Conservation (phyloP, 2,113 vertebrate species). For the Cheirogaleus medius region DNA sequence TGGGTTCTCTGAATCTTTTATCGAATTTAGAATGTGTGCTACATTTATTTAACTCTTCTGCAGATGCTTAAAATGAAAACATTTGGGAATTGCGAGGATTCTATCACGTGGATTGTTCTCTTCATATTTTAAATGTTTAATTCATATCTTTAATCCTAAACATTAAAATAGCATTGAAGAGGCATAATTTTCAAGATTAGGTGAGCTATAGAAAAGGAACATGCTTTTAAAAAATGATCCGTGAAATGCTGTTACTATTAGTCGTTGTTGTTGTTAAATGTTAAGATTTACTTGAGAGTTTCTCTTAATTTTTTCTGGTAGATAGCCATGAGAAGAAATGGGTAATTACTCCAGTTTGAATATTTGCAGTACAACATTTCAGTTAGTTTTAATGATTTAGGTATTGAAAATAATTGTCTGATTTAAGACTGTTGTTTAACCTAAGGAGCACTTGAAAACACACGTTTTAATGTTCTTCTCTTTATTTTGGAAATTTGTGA, state of each 20-base stretch:
- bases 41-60: slow-evolving; percentile 64
- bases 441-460: slow-evolving; percentile 56
- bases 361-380: slow-evolving; percentile 47
- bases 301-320: slow-evolving; percentile 58
- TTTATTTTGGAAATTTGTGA: slow-evolving; percentile 67
- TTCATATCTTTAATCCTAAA: slow-evolving; percentile 61
- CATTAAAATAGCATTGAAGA: slow-evolving; percentile 53
- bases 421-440: slow-evolving; percentile 60
- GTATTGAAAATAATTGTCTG: slow-evolving; percentile 56
- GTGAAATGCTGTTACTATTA: slow-evolving; percentile 46
- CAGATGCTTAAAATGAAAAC: slow-evolving; percentile 68
- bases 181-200: slow-evolving; percentile 58
- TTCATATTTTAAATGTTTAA: slow-evolving; percentile 69
- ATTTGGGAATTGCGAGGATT: slow-evolving; percentile 52
- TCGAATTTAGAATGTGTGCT: slow-evolving; percentile 66
- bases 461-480: slow-evolving; percentile 51
- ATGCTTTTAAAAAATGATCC: slow-evolving; percentile 37
- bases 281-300: slow-evolving; percentile 50
- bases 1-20: slow-evolving; percentile 55
- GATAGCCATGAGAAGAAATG: slow-evolving; percentile 29
- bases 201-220: background rate
- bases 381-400: slow-evolving; percentile 64
- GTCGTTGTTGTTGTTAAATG: slow-evolving; percentile 52
- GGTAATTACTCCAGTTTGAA: slow-evolving; percentile 44
- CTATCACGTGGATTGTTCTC: slow-evolving; percentile 55